A percentile compares a stretch with the other conserved stretches of the same genome.
Evolutionary conservation across 2,797 vertebrate genomes (phyloP).

Genomic region (Crocodylus rhombifer): DNA sequence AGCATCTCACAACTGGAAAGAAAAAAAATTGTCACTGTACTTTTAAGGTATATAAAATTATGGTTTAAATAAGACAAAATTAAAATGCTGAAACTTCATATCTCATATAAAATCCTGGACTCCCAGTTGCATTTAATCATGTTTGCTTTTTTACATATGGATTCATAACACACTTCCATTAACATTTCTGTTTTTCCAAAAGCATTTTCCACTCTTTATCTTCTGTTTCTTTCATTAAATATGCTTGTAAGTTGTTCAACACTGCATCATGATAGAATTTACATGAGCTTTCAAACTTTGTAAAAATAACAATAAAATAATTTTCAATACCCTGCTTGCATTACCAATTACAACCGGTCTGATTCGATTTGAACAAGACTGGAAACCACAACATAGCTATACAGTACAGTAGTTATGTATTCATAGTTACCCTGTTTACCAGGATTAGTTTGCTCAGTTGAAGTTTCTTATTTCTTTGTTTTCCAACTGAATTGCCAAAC

Average conservation of each 20-base stretch:
- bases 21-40: neutral
- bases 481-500: conserved; percentile 12
- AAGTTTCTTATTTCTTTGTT: conserved; percentile 56
- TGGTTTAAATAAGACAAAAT: neutral
- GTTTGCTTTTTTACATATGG: neutral
- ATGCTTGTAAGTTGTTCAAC: neutral
- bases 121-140: neutral
- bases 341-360: neutral
- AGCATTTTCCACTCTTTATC: neutral
- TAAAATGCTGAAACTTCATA: neutral
- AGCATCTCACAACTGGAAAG: neutral
- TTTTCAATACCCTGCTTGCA: neutral
- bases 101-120: neutral
- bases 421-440: conserved; percentile 57
- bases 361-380: conserved; percentile 11
- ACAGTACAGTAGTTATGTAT: conserved; percentile 18
- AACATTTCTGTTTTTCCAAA: conserved; percentile 36
- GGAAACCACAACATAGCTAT: neutral
- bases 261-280: neutral
- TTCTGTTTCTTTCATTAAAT: neutral
- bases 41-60: neutral
- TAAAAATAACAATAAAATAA: neutral
- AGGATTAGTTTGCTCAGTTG: conserved; percentile 33
- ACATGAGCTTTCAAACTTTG: neutral
- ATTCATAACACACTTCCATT: neutral